Percentiles rank a stretch among this genome's conserved stretches.
Evolutionary conservation across 2,888 invertebrate genomes (phyloP).

Genomic region (Drosophila neutralis): DNA sequence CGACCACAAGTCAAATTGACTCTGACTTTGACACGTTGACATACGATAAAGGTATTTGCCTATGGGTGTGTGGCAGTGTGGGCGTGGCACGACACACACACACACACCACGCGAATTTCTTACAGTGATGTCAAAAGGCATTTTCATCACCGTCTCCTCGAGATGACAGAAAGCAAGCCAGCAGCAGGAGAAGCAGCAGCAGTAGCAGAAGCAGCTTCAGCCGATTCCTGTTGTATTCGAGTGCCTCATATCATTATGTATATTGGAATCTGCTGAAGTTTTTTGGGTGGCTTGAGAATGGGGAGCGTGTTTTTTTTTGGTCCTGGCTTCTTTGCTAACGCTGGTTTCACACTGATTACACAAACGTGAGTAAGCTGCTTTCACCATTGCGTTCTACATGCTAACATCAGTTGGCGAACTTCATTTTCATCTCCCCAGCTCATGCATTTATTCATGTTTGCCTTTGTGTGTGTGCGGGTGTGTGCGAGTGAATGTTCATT

Average conservation of each 20-base stretch:
- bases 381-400: slow-evolving; percentile 77
- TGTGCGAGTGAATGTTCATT: slow-evolving; percentile 37
- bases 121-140: slow-evolving; percentile 74
- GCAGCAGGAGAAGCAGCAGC: slow-evolving; percentile 3
- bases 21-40: slow-evolving; percentile 79
- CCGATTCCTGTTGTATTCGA: slow-evolving; percentile 41
- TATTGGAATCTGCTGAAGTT: slow-evolving; percentile 59
- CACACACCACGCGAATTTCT: slow-evolving; percentile 49
- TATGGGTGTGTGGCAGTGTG: slow-evolving; percentile 9
- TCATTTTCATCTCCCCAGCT: slow-evolving; percentile 52
- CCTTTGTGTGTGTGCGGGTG: slow-evolving; percentile 9
- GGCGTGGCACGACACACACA: slow-evolving; percentile 32
- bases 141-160: slow-evolving; percentile 64
- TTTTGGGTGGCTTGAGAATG: not conserved
- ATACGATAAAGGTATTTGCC: slow-evolving; percentile 76
- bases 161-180: slow-evolving; percentile 16
- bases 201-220: slow-evolving; percentile 6
- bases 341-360: slow-evolving; percentile 81
- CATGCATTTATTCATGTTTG: slow-evolving; percentile 76
- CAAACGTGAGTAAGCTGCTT: slow-evolving; percentile 82
- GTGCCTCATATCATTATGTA: slow-evolving; percentile 75
- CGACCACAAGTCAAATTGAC: slow-evolving; percentile 79
- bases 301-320: slow-evolving; percentile 10
- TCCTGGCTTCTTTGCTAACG: slow-evolving; percentile 43
- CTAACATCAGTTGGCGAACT: slow-evolving; percentile 64